Conservation (phyloP, 1,140 invertebrate genomes). For the Drosophila grimshawi region DNA sequence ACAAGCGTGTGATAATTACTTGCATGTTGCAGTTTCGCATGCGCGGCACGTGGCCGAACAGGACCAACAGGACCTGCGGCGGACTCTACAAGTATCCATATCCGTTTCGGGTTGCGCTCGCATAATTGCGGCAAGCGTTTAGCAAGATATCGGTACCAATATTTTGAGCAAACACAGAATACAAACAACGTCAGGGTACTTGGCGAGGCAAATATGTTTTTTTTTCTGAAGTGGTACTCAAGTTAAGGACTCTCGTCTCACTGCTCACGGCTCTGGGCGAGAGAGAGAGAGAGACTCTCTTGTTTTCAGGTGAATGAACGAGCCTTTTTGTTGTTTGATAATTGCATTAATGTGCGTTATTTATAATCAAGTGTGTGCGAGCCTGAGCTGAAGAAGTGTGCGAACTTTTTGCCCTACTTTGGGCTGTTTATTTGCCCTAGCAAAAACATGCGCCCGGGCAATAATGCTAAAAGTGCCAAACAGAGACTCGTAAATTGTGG, state of each 20-base stretch:
- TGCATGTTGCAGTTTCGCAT: constrained; percentile 61
- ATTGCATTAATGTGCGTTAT: constrained; percentile 80
- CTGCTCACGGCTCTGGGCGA: not conserved
- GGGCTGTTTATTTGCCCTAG: constrained; percentile 50
- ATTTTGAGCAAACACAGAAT: constrained; percentile 52
- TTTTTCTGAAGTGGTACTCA: constrained; percentile 64
- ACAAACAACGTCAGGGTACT: constrained; percentile 13
- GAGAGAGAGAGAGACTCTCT: not conserved
- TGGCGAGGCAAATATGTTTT: constrained; percentile 69
- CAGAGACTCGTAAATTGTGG: constrained; percentile 77
- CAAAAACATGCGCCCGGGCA: constrained; percentile 58
- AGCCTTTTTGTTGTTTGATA: constrained; percentile 58
- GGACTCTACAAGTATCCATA: constrained; percentile 80
- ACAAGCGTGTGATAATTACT: constrained; percentile 79
- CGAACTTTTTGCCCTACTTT: constrained; percentile 61
- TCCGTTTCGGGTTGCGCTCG: constrained; percentile 71
- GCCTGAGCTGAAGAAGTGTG: constrained; percentile 35
- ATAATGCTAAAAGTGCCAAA: constrained; percentile 80
- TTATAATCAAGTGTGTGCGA: constrained; percentile 73
- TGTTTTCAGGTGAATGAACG: constrained; percentile 64
- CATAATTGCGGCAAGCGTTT: constrained; percentile 73
- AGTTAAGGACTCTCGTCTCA: constrained; percentile 31
- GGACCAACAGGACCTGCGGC: constrained; percentile 7
- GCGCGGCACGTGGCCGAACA: constrained; percentile 69
- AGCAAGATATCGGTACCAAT: constrained; percentile 58